Evolutionary conservation across 2,797 vertebrate species (phyloP), one percentile per base, ranked within the genome.

Genomic region (Schizopygopsis malacanthus): DNA sequence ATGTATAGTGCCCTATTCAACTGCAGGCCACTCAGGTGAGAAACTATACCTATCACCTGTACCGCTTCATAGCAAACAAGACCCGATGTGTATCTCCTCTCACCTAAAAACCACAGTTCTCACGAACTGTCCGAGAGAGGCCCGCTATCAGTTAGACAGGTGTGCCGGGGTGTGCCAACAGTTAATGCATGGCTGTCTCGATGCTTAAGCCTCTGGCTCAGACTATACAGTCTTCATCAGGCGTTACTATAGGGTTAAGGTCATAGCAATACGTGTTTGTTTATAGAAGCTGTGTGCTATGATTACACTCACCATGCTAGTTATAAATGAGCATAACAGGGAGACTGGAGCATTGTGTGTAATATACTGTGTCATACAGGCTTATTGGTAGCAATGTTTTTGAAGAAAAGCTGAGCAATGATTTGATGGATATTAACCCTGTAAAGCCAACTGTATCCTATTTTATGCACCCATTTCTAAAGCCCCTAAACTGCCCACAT

Each of bases 151-250:
- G 47, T 85, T 80, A 85, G 77, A 85, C 84, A 73, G 84, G 84
- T 75, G 84, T 85, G 84, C 69, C 78, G 70, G 84, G 84, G 84
- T 85, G 84, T 85, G 84, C 84, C 84, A 80, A 56, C 43, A 33
- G 52, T 81, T 81, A 85, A 85, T 81, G 84, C 77, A 28, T 70
- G 33, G 69, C 65, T 80, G 84, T 85, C 84, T 85, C 76, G 4
- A 65, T 72, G 77, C 41, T 81, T 85, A 80, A 85, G 84, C 84
- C 84, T 85, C 43, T 39, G 56, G 84, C 84, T 85, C 69, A 72
- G 78, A 61, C 79, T 52, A 85, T 25, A 41, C 37, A 81, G 78
- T 41, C 33, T 50, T 85, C 43, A 63, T 80, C 56, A 72, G 84
- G 28, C 25, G 20, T 85, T 47, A 70, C 83, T 79, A 33, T 33